Evolutionary conservation across 2,113 vertebrate genomes (phyloP).

Genomic region (Haemorhous mexicanus): DNA sequence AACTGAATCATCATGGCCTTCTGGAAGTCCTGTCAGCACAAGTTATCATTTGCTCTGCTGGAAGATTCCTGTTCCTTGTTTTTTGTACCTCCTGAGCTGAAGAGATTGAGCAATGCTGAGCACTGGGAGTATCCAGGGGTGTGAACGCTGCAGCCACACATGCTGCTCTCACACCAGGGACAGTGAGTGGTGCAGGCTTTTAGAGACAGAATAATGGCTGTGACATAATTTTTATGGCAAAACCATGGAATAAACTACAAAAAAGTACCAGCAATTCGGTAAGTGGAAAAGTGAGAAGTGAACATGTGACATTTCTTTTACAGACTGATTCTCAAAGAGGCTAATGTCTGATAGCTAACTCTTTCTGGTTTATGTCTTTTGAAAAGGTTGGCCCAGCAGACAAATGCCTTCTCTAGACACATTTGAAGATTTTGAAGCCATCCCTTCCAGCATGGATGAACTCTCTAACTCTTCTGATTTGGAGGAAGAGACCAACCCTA

Average conservation of each 20-base stretch:
- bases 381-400: slow-evolving; percentile 80
- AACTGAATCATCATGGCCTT: neutral
- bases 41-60: neutral
- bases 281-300: neutral
- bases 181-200: neutral
- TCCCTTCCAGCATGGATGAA: slow-evolving; percentile 87
- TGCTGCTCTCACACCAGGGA: neutral
- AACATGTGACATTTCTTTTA: neutral
- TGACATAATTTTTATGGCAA: neutral
- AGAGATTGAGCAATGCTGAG: neutral
- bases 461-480: slow-evolving; percentile 87
- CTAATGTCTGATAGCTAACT: neutral
- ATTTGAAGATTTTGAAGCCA: slow-evolving; percentile 85
- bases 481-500: slow-evolving; percentile 82
- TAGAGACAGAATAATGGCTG: neutral
- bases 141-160: neutral
- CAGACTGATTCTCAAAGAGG: neutral
- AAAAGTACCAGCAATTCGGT: neutral
- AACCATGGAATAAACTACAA: neutral
- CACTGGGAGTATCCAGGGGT: neutral
- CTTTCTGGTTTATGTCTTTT: neutral
- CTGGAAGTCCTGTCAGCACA: neutral
- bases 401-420: slow-evolving; percentile 82
- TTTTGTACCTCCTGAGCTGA: neutral
- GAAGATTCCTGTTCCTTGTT: neutral